A percentile compares a stretch with the other conserved stretches of the same genome.
Conservation (phyloP, 2,113 vertebrate genomes). For the Ictalurus punctatus region DNA sequence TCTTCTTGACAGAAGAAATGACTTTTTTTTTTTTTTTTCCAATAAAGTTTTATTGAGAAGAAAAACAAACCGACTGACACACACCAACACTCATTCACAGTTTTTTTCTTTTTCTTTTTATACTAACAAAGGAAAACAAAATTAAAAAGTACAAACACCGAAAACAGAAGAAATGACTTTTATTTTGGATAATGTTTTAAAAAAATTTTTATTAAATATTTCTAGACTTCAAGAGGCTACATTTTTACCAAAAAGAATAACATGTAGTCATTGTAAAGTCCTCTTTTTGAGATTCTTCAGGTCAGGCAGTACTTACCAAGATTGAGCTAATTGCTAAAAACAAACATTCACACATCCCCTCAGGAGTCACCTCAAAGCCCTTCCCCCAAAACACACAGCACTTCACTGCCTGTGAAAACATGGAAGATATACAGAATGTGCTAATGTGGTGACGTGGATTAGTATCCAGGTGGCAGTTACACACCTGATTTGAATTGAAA, state of each 20-base stretch:
- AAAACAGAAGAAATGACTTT: background rate
- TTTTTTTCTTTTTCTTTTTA: too few relatives aligned
- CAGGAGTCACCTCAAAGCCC: background rate
- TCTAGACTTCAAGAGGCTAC: background rate
- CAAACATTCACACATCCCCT: background rate
- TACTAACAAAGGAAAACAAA: too few relatives aligned
- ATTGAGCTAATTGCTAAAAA: background rate
- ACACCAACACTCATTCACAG: too few relatives aligned
- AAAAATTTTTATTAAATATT: background rate
- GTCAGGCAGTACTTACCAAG: background rate
- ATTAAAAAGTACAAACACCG: too few relatives aligned
- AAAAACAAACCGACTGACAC: too few relatives aligned
- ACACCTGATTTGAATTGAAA: background rate
- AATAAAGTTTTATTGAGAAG: too few relatives aligned
- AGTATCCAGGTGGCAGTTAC: background rate
- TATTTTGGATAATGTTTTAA: background rate
- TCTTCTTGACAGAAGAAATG: background rate
- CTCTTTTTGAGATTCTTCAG: background rate
- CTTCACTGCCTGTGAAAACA: background rate
- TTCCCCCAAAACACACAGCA: background rate
- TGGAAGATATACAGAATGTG: background rate
- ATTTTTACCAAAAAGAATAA: background rate
- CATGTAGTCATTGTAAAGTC: background rate
- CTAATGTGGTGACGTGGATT: background rate
- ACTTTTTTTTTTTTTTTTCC: background rate